phyloP scores from a whole-genome alignment of 2,888 invertebrate species.

The Philaethria dido region DNA sequence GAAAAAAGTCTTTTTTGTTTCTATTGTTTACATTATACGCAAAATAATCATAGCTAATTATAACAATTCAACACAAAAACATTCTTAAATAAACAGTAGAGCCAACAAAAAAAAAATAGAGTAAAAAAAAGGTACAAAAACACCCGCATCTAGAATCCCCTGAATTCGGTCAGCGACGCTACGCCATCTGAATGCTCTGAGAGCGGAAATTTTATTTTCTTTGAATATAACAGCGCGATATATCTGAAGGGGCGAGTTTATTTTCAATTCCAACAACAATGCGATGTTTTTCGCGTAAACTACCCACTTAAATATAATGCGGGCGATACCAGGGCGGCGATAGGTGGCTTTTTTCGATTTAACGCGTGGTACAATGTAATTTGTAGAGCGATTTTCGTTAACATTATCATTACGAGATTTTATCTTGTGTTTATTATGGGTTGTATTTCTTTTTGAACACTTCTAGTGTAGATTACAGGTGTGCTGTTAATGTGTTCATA shows the following conservation, averaged over 20 bases:
- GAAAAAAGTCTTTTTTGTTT: too few species aligned
- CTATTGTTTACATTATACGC: too few species aligned
- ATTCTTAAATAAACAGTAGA: background rate
- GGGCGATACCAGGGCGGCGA: constrained; percentile 67
- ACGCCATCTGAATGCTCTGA: constrained; percentile 29
- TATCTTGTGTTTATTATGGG: background rate
- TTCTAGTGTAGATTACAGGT: background rate
- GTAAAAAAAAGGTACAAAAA: background rate
- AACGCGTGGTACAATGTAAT: constrained; percentile 45
- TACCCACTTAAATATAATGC: constrained; percentile 81
- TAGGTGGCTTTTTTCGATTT: constrained; percentile 63
- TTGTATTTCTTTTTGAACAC: background rate
- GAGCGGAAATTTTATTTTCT: constrained; percentile 40
- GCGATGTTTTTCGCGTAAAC: constrained; percentile 78
- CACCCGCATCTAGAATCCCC: constrained; percentile 1
- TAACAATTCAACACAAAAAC: too few species aligned
- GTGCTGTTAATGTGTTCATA: background rate
- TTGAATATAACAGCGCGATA: constrained; percentile 39
- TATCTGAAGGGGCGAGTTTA: constrained; percentile 60
- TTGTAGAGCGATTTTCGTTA: constrained; percentile 33
- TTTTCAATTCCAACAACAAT: constrained; percentile 81
- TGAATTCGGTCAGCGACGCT: constrained; percentile 32
- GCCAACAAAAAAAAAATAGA: background rate
- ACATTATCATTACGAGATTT: constrained; percentile 10
- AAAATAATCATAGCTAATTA: too few species aligned